Base-by-base conservation (phyloP, 1,140 invertebrate species). In the Macrobrachium rosenbergii region DNA sequence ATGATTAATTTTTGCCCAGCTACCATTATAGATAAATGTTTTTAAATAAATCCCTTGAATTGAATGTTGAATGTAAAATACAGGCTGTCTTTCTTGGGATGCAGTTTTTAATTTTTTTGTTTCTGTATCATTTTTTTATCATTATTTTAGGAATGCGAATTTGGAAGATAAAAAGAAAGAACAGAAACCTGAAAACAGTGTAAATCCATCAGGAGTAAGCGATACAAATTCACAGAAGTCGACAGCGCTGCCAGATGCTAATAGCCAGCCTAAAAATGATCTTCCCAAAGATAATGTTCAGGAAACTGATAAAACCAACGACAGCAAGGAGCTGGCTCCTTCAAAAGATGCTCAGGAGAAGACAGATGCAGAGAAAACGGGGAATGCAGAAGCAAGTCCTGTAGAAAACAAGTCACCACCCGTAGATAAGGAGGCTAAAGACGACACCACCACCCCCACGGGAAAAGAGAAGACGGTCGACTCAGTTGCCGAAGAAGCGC, bases 321-420 rank as follows among this genome's bases (percentile, higher is more conserved):
- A 52, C 52, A 52, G 12, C 52, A 52, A 52, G 7, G 52, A 12
- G 52, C 6, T 12, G 52, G 7, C 52, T 52, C 17, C 59, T 37
- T 62, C 59, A 62, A 64, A 37, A 59, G 69, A 83, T n/a, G 23
- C n/a, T 73, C 37, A 82, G 43, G 67, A 58, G 16, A 73, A 62
- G 19, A 62, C 45, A 77, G 72, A 62, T 0, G 60, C 37, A 69
- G 73, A 6, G 21, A 59, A n/a, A 14, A 7, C 69, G 8, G 72
- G 23, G 16, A 11, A 10, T 67, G 64, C 8, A 21, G 16, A 8
- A 67, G 64, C 37, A 6, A 37, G 28, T 37, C 14, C 17, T 19
- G 45, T 8, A 60, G 64, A 82, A 37, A 67, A 80, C 8, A 60
- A 23, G 62, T 45, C 52, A 52, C 12, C 52, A 52, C 7, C 52